Conservation (phyloP, 2,113 vertebrate genomes). For the Toxostoma redivivum region DNA sequence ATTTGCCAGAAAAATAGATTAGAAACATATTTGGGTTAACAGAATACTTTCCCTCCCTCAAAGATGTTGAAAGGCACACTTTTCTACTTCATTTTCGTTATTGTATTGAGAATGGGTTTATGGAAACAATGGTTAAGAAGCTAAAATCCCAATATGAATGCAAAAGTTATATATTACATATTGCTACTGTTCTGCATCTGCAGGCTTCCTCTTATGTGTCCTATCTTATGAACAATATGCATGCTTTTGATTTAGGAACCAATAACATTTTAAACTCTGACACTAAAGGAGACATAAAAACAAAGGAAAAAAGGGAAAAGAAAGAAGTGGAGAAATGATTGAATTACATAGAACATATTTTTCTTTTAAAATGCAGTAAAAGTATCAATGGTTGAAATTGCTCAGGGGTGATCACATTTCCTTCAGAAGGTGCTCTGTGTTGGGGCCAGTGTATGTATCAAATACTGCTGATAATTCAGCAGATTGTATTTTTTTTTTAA, state of each 20-base stretch:
- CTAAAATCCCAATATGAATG: background rate
- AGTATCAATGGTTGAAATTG: slow-evolving; percentile 5
- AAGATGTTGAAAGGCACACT: background rate
- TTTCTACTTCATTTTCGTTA: background rate
- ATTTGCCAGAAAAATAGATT: background rate
- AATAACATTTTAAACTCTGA: background rate
- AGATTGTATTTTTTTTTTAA: background rate
- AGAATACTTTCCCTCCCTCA: background rate
- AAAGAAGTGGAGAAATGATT: slow-evolving; percentile 3
- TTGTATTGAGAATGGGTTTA: background rate
- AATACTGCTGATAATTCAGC: slow-evolving; percentile 43
- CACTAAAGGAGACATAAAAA: background rate
- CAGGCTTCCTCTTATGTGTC: background rate
- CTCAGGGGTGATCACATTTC: slow-evolving; percentile 22
- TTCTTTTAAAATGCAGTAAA: slow-evolving; percentile 26
- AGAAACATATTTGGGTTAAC: background rate
- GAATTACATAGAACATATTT: slow-evolving; percentile 45
- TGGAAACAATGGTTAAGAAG: background rate
- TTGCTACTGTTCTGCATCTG: background rate
- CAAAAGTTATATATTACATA: background rate
- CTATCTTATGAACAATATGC: background rate
- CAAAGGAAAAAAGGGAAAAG: background rate
- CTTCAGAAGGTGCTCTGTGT: slow-evolving; percentile 6
- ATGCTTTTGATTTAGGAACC: slow-evolving; percentile 42
- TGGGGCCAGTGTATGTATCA: background rate